These are phyloP conservation scores for Galleria mellonella DNA, from an alignment of 1,140 invertebrate species.

Conservation along the genomic window DNA sequence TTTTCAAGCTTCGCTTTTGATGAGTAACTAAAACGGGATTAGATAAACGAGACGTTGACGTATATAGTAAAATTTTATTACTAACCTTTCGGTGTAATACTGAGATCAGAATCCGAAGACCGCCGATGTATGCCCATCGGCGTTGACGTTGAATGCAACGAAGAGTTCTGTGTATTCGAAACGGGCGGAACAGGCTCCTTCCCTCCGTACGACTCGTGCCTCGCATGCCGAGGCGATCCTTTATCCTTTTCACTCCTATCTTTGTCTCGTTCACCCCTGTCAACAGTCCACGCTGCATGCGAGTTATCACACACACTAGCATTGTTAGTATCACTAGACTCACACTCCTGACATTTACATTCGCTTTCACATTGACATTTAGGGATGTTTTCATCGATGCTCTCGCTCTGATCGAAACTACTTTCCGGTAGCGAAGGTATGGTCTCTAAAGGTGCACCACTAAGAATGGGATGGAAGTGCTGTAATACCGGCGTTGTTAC, in stretches of 20 bases:
- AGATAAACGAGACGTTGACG: too few species aligned
- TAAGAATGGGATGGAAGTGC: constrained; percentile 56
- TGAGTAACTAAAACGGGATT: too few species aligned
- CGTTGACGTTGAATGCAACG: constrained; percentile 74
- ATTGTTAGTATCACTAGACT: constrained; percentile 42
- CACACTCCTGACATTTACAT: constrained; percentile 7
- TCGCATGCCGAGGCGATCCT: constrained; percentile 54
- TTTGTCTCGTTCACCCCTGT: constrained; percentile 55
- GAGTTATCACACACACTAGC: constrained; percentile 71
- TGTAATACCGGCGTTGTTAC: constrained; percentile 50
- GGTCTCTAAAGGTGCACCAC: constrained; percentile 48
- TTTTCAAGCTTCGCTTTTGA: too few species aligned
- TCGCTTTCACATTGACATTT: constrained; percentile 8
- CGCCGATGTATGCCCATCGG: constrained; percentile 80
- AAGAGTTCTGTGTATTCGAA: constrained; percentile 30
- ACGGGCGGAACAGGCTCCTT: constrained; percentile 26
- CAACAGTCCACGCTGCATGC: constrained; percentile 69
- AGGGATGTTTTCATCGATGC: constrained; percentile 43
- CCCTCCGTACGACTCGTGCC: constrained; percentile 60
- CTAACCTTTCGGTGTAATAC: constrained; percentile 92
- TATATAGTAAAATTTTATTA: constrained; percentile 4
- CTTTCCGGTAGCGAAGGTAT: constrained; percentile 60
- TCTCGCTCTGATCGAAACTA: constrained; percentile 45
- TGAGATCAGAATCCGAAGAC: constrained; percentile 95
- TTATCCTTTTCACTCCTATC: constrained; percentile 49